A percentile compares a stretch with the other conserved stretches of the same genome.
Conservation (phyloP, 2,888 invertebrate species). For the Drosophila kambysellisi region DNA sequence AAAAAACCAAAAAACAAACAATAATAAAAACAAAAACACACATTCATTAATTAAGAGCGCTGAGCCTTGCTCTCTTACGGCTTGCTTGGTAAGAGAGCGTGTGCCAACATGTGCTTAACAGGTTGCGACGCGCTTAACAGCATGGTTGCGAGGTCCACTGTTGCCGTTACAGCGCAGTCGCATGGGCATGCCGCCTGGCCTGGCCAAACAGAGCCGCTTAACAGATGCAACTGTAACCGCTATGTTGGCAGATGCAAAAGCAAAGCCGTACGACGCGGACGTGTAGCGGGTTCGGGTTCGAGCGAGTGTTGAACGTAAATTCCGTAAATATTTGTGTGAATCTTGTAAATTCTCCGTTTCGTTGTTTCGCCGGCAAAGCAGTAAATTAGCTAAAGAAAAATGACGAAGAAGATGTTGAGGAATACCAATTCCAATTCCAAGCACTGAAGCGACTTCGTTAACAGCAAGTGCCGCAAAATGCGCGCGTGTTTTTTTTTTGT, state of each 20-base stretch:
- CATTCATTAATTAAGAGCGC: constrained; percentile 25
- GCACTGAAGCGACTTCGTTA: constrained; percentile 3
- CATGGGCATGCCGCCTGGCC: neutral
- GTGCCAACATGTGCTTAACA: constrained; percentile 31
- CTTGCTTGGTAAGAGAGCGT: neutral
- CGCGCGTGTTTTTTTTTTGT: constrained; percentile 48
- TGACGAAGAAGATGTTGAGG: neutral
- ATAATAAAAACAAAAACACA: constrained; percentile 1
- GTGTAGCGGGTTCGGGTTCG: constrained; percentile 52
- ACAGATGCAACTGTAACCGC: constrained; percentile 33
- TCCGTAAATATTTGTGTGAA: constrained; percentile 34
- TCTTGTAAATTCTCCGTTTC: constrained; percentile 20
- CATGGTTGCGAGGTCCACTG: constrained; percentile 20
- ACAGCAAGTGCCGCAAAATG: constrained; percentile 41
- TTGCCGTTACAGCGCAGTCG: constrained; percentile 38
- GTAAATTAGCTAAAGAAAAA: neutral
- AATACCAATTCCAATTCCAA: neutral
- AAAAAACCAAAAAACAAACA: neutral
- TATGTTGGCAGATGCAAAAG: constrained; percentile 61
- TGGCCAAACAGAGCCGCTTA: neutral
- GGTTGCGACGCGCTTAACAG: constrained; percentile 33
- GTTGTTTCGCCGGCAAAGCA: constrained; percentile 37
- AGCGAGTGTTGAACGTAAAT: constrained; percentile 34
- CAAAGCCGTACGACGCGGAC: constrained; percentile 51
- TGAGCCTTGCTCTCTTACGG: constrained; percentile 17